phyloP scores from a whole-genome alignment of 2,113 vertebrate species.

The Phodopus roborovskii region DNA sequence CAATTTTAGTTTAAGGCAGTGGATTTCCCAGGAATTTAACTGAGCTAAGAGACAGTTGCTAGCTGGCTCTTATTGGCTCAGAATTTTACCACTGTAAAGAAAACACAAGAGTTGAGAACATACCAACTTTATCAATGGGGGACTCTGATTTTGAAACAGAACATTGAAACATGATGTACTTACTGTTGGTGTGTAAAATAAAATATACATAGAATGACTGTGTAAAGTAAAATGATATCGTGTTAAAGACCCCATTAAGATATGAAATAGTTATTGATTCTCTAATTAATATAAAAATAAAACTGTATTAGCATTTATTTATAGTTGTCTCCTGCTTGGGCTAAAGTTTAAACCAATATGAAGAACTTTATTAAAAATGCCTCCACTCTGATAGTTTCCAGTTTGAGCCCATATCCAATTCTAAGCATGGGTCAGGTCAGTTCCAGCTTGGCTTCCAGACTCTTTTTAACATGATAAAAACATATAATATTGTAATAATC shows the following conservation, averaged over 20 bases:
- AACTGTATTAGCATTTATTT: background rate
- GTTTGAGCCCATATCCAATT: background rate
- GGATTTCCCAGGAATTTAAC: background rate
- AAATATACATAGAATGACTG: background rate
- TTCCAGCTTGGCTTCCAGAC: background rate
- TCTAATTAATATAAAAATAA: background rate
- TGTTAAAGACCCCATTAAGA: background rate
- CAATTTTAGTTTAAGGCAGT: background rate
- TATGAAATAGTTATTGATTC: slow-evolving; percentile 13
- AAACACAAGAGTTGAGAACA: background rate
- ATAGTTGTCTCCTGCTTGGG: background rate
- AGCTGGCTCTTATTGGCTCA: background rate
- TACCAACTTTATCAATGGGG: background rate
- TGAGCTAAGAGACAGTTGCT: background rate
- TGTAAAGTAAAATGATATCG: background rate
- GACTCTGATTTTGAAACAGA: background rate
- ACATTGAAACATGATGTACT: background rate
- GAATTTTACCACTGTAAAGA: background rate
- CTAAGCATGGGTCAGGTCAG: background rate
- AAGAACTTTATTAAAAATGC: background rate
- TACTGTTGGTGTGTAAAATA: background rate
- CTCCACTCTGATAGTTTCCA: background rate
- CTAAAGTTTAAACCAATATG: background rate
- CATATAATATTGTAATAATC: background rate
- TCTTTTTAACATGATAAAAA: background rate